Evolutionary conservation across 1,140 invertebrate species (phyloP).

Genomic region (Drosophila miranda): DNA sequence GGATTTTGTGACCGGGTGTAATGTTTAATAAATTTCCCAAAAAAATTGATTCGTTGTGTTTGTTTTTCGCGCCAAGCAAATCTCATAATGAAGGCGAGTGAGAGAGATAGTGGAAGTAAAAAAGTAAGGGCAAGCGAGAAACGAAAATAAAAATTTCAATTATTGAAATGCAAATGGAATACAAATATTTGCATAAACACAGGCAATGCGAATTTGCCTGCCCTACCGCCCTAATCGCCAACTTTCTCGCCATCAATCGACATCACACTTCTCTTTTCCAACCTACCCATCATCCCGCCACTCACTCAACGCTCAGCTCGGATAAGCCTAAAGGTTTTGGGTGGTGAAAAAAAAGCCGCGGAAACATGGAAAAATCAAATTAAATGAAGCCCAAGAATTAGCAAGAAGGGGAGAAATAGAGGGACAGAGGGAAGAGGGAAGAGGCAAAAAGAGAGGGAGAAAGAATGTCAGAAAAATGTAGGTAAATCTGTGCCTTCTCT

Average conservation of each 20-base stretch:
- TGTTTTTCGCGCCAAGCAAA: constrained; percentile 22
- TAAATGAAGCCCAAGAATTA: constrained; percentile 18
- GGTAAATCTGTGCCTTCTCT: no score
- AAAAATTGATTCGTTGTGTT: constrained; percentile 28
- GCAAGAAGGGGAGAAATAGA: background rate
- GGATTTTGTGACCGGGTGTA: constrained; percentile 16
- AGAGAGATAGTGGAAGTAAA: background rate
- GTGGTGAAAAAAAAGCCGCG: background rate
- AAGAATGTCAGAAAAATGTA: no score
- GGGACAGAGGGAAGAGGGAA: background rate
- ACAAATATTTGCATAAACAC: constrained; percentile 73
- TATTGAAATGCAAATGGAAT: constrained; percentile 76
- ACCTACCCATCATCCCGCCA: background rate
- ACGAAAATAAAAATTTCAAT: constrained; percentile 68
- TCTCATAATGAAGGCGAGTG: constrained; percentile 60
- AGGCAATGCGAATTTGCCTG: no score
- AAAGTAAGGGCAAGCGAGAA: constrained; percentile 5
- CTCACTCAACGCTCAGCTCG: background rate
- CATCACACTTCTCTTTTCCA: background rate
- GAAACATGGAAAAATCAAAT: constrained; percentile 34
- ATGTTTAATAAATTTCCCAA: constrained; percentile 67
- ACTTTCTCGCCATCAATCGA: no score
- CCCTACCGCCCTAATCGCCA: no score
- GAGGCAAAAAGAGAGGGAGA: no score
- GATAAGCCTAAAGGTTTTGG: background rate